Evolutionary conservation across 2,888 invertebrate genomes (phyloP).

Genomic region (Idaea biselata): DNA sequence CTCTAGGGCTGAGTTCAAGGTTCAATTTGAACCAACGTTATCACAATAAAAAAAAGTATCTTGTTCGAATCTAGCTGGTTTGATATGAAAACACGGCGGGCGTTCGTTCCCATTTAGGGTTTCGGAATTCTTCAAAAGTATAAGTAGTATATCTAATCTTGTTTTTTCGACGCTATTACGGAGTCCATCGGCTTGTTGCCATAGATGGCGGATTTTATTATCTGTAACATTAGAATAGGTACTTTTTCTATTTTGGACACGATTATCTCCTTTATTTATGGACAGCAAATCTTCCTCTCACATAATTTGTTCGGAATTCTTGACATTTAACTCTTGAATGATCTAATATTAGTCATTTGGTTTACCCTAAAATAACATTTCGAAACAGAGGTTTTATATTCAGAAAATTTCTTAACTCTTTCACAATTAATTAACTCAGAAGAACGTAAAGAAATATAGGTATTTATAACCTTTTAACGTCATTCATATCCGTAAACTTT

Average conservation of each 20-base stretch:
- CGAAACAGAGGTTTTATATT: not conserved
- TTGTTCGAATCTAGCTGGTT: not conserved
- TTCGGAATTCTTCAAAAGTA: not conserved
- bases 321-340: not conserved
- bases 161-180: conserved; percentile 2
- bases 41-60: not conserved
- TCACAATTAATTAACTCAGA: not conserved
- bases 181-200: not conserved
- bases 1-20: not conserved
- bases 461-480: not conserved
- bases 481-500: not conserved
- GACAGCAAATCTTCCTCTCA: not conserved
- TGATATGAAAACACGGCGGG: not conserved
- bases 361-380: conserved; percentile 1
- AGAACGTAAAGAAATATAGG: not conserved
- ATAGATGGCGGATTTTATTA: conserved; percentile 3
- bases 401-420: not conserved
- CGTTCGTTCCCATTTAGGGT: not conserved
- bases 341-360: not conserved
- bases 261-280: not conserved
- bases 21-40: not conserved
- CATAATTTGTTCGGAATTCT: not conserved
- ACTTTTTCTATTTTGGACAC: not conserved
- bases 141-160: conserved; percentile 1
- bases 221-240: not conserved